Percentiles rank a stretch among this genome's conserved stretches.
Conservation (phyloP, 2,113 vertebrate species). For the Limanda limanda region DNA sequence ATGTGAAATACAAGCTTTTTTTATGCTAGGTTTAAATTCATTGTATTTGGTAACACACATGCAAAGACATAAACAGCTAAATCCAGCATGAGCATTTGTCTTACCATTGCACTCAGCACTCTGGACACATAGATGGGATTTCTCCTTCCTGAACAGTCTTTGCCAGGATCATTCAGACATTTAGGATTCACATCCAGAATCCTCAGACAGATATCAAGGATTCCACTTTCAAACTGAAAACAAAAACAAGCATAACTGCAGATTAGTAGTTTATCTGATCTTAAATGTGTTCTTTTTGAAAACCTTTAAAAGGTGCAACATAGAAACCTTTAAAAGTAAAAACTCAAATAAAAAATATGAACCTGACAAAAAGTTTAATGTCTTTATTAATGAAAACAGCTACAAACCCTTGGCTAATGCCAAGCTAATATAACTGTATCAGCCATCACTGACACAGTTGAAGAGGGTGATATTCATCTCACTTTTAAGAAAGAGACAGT, state of each 20-base stretch:
- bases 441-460: neutral
- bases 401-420: neutral
- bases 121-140: conserved; percentile 88
- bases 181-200: conserved; percentile 91
- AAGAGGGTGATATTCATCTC: neutral
- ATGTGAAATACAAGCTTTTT: neutral
- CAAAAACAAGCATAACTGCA: neutral
- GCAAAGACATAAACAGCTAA: neutral
- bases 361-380: neutral
- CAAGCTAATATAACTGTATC: neutral
- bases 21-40: neutral
- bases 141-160: conserved; percentile 86
- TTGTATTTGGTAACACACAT: neutral
- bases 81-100: neutral
- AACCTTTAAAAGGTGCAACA: too few species aligned
- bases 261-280: too few species aligned
- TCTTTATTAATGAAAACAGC: neutral
- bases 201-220: conserved; percentile 87
- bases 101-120: conserved; percentile 92
- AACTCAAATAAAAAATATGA: neutral
- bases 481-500: neutral
- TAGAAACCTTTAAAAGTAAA: neutral
- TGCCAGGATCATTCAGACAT: conserved; percentile 80
- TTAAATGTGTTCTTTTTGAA: neutral
- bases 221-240: conserved; percentile 88